Evolutionary conservation across 2,888 invertebrate species (phyloP).

Genomic region (Eustalomyia histrio): DNA sequence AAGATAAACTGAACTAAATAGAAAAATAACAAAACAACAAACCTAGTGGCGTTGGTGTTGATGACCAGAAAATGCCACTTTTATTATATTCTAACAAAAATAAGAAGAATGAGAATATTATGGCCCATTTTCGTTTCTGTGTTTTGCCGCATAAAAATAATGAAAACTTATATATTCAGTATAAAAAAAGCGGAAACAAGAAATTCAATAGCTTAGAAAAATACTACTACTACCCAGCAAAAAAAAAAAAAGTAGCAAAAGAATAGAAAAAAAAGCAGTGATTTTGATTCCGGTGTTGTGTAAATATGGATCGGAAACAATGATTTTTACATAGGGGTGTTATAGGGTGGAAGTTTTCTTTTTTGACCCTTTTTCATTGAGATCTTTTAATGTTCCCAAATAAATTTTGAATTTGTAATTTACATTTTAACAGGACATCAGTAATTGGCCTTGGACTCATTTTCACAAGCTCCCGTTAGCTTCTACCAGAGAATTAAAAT

Average conservation of each 20-base stretch:
- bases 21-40: conserved; percentile 19
- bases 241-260: background rate
- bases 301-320: no score
- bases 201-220: conserved; percentile 16
- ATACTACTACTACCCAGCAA: background rate
- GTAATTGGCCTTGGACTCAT: no score
- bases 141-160: background rate
- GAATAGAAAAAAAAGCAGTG: no score
- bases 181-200: background rate
- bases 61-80: conserved; percentile 59
- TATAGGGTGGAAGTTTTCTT: no score
- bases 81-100: conserved; percentile 22
- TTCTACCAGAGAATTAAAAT: no score
- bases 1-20: background rate
- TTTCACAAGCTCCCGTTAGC: no score
- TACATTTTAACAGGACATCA: no score
- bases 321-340: no score
- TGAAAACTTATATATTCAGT: background rate
- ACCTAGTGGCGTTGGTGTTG: conserved; percentile 36
- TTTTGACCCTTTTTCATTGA: no score
- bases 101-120: background rate
- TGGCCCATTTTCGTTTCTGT: conserved; percentile 23
- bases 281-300: no score
- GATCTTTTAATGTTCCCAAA: no score
- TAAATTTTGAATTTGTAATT: no score